phyloP scores from a whole-genome alignment of 2,797 vertebrate species.

The Sebastes glaucus region DNA sequence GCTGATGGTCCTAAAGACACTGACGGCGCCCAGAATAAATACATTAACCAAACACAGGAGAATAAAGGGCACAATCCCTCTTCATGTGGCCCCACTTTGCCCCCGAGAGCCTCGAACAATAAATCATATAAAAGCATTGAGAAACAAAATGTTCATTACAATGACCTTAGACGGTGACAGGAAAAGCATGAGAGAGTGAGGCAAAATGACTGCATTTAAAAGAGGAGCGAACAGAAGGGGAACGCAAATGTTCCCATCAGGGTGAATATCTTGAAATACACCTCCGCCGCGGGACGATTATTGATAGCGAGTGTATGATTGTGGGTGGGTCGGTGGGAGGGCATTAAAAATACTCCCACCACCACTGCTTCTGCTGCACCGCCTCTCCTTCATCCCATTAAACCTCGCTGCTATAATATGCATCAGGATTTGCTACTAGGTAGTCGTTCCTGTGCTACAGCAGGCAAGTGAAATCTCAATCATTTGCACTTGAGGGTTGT shows the following conservation, averaged over 20 bases:
- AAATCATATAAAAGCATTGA: slow-evolving; percentile 65
- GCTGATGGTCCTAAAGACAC: slow-evolving; percentile 62
- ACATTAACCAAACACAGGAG: slow-evolving; percentile 62
- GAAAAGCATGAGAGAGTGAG: slow-evolving; percentile 15
- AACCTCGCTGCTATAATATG: slow-evolving; percentile 54
- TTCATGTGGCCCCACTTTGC: slow-evolving; percentile 38
- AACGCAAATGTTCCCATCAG: slow-evolving; percentile 65
- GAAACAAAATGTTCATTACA: slow-evolving; percentile 69
- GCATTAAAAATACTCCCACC: slow-evolving; percentile 57
- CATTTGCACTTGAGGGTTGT: slow-evolving; percentile 67
- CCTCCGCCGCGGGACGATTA: slow-evolving; percentile 48
- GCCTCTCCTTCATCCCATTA: slow-evolving; percentile 58
- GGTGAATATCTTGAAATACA: slow-evolving; percentile 55
- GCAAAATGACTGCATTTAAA: slow-evolving; percentile 45
- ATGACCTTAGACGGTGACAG: slow-evolving; percentile 53
- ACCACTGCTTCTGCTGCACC: slow-evolving; percentile 25
- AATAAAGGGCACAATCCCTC: slow-evolving; percentile 50
- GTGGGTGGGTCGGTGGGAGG: slow-evolving; percentile 4
- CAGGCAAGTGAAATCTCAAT: slow-evolving; percentile 67
- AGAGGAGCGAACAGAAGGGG: slow-evolving; percentile 34
- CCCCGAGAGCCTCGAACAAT: slow-evolving; percentile 50
- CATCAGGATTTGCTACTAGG: slow-evolving; percentile 55
- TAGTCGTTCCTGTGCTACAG: slow-evolving; percentile 41
- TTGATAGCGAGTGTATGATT: slow-evolving; percentile 60
- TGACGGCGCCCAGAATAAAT: slow-evolving; percentile 64